Evolutionary conservation across 2,888 invertebrate genomes (phyloP).

Genomic region (Alsophila aescularia): DNA sequence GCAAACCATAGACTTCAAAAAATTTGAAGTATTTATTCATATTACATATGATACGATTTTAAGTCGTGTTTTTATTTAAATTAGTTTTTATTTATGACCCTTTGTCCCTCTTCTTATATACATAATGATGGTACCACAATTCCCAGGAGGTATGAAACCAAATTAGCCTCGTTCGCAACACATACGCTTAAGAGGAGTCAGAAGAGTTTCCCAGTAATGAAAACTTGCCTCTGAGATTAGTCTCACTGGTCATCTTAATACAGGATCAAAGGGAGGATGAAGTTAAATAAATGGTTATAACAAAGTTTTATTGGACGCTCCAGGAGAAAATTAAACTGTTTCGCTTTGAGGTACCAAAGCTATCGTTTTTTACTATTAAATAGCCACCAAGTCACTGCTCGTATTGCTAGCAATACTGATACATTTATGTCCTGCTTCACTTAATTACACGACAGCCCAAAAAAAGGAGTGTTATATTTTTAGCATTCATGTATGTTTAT

Average conservation of each 20-base stretch:
- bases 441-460: too few relatives aligned
- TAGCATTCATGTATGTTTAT: too few relatives aligned
- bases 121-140: background rate
- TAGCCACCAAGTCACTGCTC: too few relatives aligned
- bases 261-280: background rate
- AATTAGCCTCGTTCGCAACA: background rate
- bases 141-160: background rate
- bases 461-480: too few relatives aligned
- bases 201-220: background rate
- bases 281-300: background rate
- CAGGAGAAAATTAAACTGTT: background rate
- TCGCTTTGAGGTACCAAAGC: background rate
- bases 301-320: background rate
- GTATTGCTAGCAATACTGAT: too few relatives aligned
- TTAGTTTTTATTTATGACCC: background rate
- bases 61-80: too few relatives aligned
- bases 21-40: too few relatives aligned
- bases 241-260: background rate
- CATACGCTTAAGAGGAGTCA: background rate
- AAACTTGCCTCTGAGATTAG: background rate
- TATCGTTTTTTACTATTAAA: background rate
- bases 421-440: too few relatives aligned
- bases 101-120: background rate
- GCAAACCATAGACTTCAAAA: too few relatives aligned
- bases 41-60: too few relatives aligned